A percentile compares a stretch with the other conserved stretches of the same genome.
These are phyloP conservation scores for Drosophila meridiana DNA, from an alignment of 2,888 invertebrate species.

Conservation along the genomic window DNA sequence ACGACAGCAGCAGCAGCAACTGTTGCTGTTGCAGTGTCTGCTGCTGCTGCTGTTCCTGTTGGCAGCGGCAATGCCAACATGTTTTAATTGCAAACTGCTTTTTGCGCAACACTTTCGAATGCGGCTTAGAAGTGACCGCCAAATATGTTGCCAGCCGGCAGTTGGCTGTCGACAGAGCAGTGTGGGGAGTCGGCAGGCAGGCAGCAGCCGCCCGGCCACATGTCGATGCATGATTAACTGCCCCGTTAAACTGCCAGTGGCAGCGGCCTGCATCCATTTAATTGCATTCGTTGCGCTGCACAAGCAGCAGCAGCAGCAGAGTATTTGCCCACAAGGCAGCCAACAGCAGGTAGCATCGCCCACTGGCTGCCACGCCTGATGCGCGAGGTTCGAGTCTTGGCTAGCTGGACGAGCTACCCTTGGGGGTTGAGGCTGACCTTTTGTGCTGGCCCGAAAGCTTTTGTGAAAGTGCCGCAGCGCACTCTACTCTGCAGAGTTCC, in stretches of 20 bases:
- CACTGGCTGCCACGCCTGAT: conserved; percentile 25
- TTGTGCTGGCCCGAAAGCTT: conserved; percentile 57
- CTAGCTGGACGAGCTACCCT: conserved; percentile 39
- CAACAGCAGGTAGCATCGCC: conserved; percentile 51
- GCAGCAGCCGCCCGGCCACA: conserved; percentile 34
- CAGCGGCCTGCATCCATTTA: conserved; percentile 76
- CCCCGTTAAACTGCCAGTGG: conserved; percentile 64
- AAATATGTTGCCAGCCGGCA: conserved; percentile 57
- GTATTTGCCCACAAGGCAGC: conserved; percentile 55
- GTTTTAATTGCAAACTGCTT: conserved; percentile 80
- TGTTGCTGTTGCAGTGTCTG: conserved; percentile 9
- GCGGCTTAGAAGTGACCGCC: conserved; percentile 77
- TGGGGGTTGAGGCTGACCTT: conserved; percentile 52
- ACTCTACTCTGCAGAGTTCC: conserved; percentile 54
- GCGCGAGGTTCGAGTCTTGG: conserved; percentile 49
- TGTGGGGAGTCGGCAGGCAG: conserved; percentile 23
- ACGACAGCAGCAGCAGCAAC: conserved; percentile 35
- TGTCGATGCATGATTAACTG: conserved; percentile 83
- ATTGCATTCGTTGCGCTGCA: conserved; percentile 70
- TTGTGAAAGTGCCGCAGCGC: conserved; percentile 62
- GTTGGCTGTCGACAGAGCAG: neutral
- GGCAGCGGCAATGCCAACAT: conserved; percentile 62
- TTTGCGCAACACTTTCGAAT: conserved; percentile 80
- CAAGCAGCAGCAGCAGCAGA: conserved; percentile 16
- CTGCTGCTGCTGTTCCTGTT: conserved; percentile 4